A percentile compares a stretch with the other conserved stretches of the same genome.
Evolutionary conservation across 2,888 invertebrate genomes (phyloP).

Genomic region (Cataglyphis albicans): DNA sequence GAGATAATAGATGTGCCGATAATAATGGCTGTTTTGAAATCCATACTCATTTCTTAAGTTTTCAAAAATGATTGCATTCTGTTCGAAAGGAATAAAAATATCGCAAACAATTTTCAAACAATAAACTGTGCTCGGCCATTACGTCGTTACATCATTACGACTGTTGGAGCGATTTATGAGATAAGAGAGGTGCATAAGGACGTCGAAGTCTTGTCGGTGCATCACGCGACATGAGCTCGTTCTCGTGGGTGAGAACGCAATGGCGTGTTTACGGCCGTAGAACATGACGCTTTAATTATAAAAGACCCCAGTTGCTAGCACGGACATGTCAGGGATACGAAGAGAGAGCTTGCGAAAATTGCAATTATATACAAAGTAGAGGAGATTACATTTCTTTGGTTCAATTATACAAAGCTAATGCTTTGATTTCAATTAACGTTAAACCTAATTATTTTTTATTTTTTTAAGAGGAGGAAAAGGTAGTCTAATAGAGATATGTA

Average conservation of each 20-base stretch:
- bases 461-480: neutral
- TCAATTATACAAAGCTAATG: neutral
- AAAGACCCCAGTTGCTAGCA: slow-evolving; percentile 29
- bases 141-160: slow-evolving; percentile 53
- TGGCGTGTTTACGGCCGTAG: slow-evolving; percentile 47
- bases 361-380: slow-evolving; percentile 21
- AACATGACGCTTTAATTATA: slow-evolving; percentile 61
- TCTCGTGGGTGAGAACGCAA: slow-evolving; percentile 28
- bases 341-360: slow-evolving; percentile 34
- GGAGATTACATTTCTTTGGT: slow-evolving; percentile 16
- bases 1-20: neutral
- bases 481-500: neutral
- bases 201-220: slow-evolving; percentile 45
- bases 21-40: slow-evolving; percentile 1
- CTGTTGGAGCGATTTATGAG: slow-evolving; percentile 24
- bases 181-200: slow-evolving; percentile 27
- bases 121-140: slow-evolving; percentile 29
- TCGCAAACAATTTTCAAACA: slow-evolving; percentile 28
- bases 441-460: neutral
- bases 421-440: neutral
- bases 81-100: slow-evolving; percentile 16
- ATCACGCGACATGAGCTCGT: slow-evolving; percentile 27
- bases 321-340: slow-evolving; percentile 24
- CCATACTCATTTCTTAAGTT: neutral
- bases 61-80: neutral